These are phyloP conservation scores for Gari tellinella DNA, from an alignment of 2,888 invertebrate species.

Conservation along the genomic window DNA sequence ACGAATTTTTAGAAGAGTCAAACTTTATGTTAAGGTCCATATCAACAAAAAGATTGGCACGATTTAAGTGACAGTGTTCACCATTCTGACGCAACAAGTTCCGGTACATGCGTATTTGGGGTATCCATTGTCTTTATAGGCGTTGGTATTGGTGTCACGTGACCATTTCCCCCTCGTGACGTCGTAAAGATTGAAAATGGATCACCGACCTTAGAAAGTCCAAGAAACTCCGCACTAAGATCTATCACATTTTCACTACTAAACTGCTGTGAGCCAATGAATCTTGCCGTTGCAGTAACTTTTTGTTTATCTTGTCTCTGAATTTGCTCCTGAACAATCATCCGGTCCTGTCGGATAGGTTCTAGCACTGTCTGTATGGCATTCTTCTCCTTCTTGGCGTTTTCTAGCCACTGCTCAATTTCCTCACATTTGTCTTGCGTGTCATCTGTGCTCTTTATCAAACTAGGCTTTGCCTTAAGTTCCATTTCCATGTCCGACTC, in stretches of 20 bases:
- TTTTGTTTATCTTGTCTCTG: conserved; percentile 37
- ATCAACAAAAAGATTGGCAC: too few species aligned
- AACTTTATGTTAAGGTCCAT: too few species aligned
- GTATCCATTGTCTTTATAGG: conserved; percentile 14
- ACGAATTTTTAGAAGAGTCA: too few species aligned
- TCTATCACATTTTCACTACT: conserved; percentile 20
- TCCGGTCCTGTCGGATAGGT: conserved; percentile 70
- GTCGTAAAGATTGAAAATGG: conserved; percentile 32
- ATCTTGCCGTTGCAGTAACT: conserved; percentile 29
- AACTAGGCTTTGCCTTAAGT: conserved; percentile 69
- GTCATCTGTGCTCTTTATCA: conserved; percentile 75
- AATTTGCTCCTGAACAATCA: conserved; percentile 62
- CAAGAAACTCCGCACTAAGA: conserved; percentile 33
- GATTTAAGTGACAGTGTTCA: conserved; percentile 1
- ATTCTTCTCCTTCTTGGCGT: conserved; percentile 70
- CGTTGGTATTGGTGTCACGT: conserved; percentile 11
- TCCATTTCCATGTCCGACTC: conserved; percentile 73
- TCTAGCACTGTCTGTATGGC: conserved; percentile 73
- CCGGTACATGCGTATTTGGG: not conserved
- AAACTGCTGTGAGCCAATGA: conserved; percentile 20
- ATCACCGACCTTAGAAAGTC: conserved; percentile 3
- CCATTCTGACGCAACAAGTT: conserved; percentile 26
- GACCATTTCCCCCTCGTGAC: conserved; percentile 7
- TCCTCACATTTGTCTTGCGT: conserved; percentile 77
- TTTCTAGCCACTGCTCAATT: conserved; percentile 69